These are phyloP conservation scores for Zaprionus gabonicus DNA, from an alignment of 1,140 invertebrate genomes.

Conservation along the genomic window DNA sequence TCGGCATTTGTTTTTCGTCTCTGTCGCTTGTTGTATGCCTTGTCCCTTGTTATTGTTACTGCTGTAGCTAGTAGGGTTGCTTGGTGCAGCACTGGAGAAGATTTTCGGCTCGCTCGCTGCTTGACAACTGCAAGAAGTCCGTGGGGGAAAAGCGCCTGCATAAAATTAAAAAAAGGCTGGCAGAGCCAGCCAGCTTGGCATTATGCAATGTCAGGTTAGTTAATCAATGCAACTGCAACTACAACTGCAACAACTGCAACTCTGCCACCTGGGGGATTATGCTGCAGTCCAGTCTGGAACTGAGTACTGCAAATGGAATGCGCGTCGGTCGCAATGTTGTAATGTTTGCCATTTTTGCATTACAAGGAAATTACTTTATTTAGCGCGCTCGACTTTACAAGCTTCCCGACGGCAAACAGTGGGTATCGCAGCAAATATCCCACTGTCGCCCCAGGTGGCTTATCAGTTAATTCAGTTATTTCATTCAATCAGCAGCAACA, in stretches of 20 bases:
- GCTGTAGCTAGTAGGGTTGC: neutral
- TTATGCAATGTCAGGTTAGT: conserved; percentile 70
- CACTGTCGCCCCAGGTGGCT: conserved; percentile 42
- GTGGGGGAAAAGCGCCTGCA: conserved; percentile 53
- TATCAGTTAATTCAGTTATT: conserved; percentile 77
- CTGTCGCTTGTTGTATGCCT: conserved; percentile 16
- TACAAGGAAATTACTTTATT: conserved; percentile 74
- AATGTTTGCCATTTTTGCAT: conserved; percentile 61
- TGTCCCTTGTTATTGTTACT: neutral
- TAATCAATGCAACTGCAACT: conserved; percentile 70
- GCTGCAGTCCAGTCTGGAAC: conserved; percentile 21
- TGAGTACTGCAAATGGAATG: conserved; percentile 44
- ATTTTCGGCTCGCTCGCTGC: conserved; percentile 59
- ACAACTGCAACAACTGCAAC: conserved; percentile 39
- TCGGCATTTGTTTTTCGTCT: conserved; percentile 33
- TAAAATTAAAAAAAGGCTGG: conserved; percentile 52
- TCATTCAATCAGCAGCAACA: conserved; percentile 54
- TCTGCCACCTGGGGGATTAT: conserved; percentile 65
- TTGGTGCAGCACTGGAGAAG: conserved; percentile 44
- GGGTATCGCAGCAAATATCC: neutral
- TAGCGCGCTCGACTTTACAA: conserved; percentile 29
- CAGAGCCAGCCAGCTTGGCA: conserved; percentile 50
- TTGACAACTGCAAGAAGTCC: conserved; percentile 73
- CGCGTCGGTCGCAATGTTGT: conserved; percentile 51
- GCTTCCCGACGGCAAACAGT: conserved; percentile 38